Evolutionary conservation across 2,113 vertebrate species (phyloP).

Genomic region (Colaptes auratus): DNA sequence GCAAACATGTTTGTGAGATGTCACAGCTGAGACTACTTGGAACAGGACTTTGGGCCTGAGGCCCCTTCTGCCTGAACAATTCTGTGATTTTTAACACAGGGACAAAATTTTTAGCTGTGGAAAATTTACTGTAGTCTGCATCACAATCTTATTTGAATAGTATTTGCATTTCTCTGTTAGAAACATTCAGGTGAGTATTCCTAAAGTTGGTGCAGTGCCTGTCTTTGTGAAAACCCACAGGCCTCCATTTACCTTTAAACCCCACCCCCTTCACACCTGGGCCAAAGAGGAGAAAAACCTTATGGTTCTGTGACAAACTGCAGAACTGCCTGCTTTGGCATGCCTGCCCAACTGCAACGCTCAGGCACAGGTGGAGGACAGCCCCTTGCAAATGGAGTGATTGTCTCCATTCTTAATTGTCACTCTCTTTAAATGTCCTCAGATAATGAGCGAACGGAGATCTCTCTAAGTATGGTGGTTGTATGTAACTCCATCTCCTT

Average conservation of each 20-base stretch:
- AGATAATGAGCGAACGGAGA: not conserved
- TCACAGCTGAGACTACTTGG: not conserved
- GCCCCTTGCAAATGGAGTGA: not conserved
- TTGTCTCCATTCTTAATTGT: not conserved
- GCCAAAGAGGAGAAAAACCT: not conserved
- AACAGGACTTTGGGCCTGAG: not conserved
- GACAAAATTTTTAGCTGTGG: not conserved
- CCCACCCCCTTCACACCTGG: not conserved
- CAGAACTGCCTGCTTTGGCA: not conserved
- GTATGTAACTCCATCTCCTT: not conserved
- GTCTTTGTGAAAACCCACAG: not conserved
- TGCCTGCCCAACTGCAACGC: not conserved
- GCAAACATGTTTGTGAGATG: not conserved
- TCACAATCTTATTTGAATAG: not conserved
- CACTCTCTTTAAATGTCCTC: not conserved
- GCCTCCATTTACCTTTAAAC: not conserved
- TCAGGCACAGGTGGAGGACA: not conserved
- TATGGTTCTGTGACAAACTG: not conserved
- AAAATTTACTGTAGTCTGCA: not conserved
- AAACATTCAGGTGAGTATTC: not conserved
- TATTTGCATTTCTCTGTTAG: not conserved
- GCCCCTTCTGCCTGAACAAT: not conserved
- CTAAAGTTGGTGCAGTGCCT: not conserved
- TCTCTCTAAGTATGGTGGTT: not conserved
- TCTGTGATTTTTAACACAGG: not conserved